These are phyloP conservation scores for Ladona fulva DNA, from an alignment of 1,140 invertebrate genomes.

Conservation along the genomic window DNA sequence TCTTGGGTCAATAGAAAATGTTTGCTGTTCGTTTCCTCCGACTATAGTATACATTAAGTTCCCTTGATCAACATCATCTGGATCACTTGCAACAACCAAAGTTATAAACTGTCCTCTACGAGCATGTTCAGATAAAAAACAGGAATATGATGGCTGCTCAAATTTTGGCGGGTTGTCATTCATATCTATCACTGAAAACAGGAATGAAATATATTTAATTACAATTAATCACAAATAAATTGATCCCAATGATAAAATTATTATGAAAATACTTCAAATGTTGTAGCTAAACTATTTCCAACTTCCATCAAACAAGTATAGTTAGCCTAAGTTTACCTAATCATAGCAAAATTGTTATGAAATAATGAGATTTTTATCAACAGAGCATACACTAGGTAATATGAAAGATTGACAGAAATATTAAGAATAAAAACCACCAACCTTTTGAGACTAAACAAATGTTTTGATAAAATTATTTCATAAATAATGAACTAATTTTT, in stretches of 20 bases:
- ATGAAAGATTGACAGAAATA: background rate
- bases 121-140: slow-evolving; percentile 70
- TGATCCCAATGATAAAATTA: background rate
- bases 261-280: no score
- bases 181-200: slow-evolving; percentile 60
- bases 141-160: slow-evolving; percentile 70
- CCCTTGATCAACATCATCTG: slow-evolving; percentile 65
- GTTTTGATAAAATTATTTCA: no score
- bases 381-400: no score
- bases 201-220: slow-evolving; percentile 15
- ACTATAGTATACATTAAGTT: slow-evolving; percentile 72
- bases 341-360: no score
- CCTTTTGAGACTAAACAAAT: background rate
- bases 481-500: no score
- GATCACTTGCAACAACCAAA: slow-evolving; percentile 77
- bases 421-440: background rate
- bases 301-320: no score
- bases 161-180: slow-evolving; percentile 83
- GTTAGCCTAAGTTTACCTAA: no score
- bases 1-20: slow-evolving; percentile 66
- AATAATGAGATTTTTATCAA: no score
- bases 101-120: slow-evolving; percentile 79
- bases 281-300: no score
- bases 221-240: background rate
- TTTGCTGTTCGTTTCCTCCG: slow-evolving; percentile 73